Evolutionary conservation across 2,888 invertebrate genomes (phyloP), one percentile per base, ranked within the genome.

Genomic region (Macroteleia sp.): DNA sequence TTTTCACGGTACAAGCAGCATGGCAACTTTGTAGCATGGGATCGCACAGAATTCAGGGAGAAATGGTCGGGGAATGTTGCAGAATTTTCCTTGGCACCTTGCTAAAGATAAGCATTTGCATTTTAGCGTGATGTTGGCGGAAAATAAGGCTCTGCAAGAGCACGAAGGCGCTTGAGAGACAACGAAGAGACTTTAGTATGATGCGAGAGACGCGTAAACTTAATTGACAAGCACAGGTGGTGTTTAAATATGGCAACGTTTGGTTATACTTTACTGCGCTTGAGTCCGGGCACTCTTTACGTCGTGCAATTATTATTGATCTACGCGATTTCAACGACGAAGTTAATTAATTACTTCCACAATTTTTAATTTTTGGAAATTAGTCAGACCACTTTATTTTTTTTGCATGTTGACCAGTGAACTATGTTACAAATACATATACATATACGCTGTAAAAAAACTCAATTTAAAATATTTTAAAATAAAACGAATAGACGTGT

Each of bases 221-320:
- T 87, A 87, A 87, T 87, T 85, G 87, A 87, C 86, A 85, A 84
- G 82, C 84, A 84, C 87, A 87, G 87, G 86, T 87, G 87, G 81
- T 84, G 86, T 84, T 87, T 87, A 83, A 86, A 85, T 83, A 83
- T 81, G 84, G 81, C 84, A 85, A 85, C 81, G 80, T 81, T 84
- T 81, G 82, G 80, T 81, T 81, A 82, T 61, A 67, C 71, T 56
- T 77, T 66, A 77, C 41, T 22, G 14, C 32, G 17, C 20, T 46
- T 10, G 10, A 54, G 48, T 25, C 57, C 22, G 30, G 34, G 59
- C 32, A 59, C 50, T 50, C 42, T 67, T 54, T 44, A 57, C 52
- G 16, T 14, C 28, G 20, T 10, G 39, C 66, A 12, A 61, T 61
- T 44, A 74, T 59, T 62, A 74, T 74, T 74, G 64, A 57, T 66